Conservation (phyloP, 2,797 vertebrate species). For the Crax fasciolata region DNA sequence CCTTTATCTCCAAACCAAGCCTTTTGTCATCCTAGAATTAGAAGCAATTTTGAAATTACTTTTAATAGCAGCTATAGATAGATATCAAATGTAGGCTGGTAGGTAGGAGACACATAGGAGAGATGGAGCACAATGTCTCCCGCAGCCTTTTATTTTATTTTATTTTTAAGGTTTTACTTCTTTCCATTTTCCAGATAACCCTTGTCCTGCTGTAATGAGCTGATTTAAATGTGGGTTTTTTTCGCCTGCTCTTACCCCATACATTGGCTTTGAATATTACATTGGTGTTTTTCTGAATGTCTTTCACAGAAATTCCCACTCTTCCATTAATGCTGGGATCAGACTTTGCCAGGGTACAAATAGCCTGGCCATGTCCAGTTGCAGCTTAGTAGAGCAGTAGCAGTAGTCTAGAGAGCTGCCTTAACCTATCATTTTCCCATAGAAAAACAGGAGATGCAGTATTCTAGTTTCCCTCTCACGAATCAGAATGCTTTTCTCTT, state of each 20-base stretch:
- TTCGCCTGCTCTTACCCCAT: not conserved
- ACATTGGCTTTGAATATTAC: not conserved
- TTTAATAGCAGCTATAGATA: conserved; percentile 47
- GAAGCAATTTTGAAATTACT: conserved; percentile 30
- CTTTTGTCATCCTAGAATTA: conserved; percentile 1
- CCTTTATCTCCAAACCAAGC: not conserved
- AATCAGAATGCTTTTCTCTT: not conserved
- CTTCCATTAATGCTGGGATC: not conserved
- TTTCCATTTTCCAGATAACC: not conserved
- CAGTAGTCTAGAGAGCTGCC: not conserved
- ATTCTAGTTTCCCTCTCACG: not conserved
- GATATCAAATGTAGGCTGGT: not conserved
- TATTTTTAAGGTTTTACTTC: not conserved
- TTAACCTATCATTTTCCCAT: not conserved
- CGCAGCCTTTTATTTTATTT: not conserved
- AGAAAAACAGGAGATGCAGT: not conserved
- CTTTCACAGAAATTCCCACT: not conserved
- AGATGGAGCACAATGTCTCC: not conserved
- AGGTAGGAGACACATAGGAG: not conserved
- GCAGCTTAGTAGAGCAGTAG: not conserved
- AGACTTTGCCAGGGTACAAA: not conserved
- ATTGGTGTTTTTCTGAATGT: not conserved
- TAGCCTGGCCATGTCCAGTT: not conserved
- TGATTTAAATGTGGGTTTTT: not conserved
- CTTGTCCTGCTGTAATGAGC: not conserved